Conservation (phyloP, 30 jellyfish, hydroid and myxozoan species). For the Nemopilema nomurai region DNA sequence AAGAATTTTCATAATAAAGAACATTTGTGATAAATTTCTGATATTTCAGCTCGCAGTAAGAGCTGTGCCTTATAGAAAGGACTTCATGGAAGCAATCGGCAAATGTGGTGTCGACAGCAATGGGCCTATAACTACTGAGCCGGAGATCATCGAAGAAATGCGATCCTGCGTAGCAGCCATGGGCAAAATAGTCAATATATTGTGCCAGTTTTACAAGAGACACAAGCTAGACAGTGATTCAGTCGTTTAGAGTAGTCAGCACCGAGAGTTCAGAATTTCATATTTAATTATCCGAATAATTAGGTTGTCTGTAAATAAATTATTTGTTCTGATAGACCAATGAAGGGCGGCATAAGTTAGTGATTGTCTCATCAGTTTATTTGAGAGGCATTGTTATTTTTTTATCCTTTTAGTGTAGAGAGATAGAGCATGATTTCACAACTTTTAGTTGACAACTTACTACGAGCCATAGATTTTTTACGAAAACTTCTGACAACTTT, state of each 20-base stretch:
- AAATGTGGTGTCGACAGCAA: conserved; percentile 24
- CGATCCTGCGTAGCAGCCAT: conserved; percentile 72
- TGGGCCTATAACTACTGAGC: conserved; percentile 42
- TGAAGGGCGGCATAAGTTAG: too few species aligned
- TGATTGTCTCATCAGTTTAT: too few species aligned
- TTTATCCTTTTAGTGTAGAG: too few species aligned
- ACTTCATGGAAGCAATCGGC: conserved; percentile 64
- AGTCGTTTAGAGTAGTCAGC: conserved; percentile 37
- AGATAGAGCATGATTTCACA: too few species aligned
- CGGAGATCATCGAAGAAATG: conserved; percentile 74
- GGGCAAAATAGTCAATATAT: conserved; percentile 63
- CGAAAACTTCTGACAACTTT: too few species aligned
- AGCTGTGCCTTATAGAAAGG: conserved; percentile 86
- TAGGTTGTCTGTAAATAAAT: neutral
- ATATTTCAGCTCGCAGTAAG: conserved; percentile 85
- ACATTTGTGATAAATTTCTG: too few species aligned
- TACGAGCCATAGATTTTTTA: too few species aligned
- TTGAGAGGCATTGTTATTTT: too few species aligned
- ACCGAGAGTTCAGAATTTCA: neutral
- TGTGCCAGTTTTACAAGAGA: conserved; percentile 74
- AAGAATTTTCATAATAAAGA: neutral
- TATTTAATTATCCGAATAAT: neutral
- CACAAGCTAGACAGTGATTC: conserved; percentile 76
- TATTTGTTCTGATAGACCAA: neutral
- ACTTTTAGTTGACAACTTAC: too few species aligned